Base-by-base conservation (phyloP, 2,113 vertebrate genomes). In the Oplegnathus fasciatus region DNA sequence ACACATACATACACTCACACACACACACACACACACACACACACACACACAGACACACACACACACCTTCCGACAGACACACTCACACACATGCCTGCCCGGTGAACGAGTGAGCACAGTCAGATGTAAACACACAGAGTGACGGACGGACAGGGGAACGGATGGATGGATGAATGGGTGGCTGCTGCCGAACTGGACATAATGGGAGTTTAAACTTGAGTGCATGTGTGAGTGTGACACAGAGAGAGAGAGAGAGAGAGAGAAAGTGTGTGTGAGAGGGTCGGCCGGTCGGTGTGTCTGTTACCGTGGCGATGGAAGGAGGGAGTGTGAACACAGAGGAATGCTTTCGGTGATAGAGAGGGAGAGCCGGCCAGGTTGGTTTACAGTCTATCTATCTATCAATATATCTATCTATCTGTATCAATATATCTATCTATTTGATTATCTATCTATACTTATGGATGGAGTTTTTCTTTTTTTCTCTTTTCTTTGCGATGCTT, bases 341-440 rank as follows among this genome's bases (percentile, higher is more conserved):
- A 96, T 96, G 96, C 94, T 90, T 95, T 94, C 94, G 93, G 93
- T 97, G 96, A 96, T 91, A 94, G 58, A 78, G 93, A 90, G 76
- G 91, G 94, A 89, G 65, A 95, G 91, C 84, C 78, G 93, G 55
- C 86, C 95, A 97, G 97, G 97, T 95, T 96, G 95, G 95, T 96
- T 75, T 58, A 48, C 6, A 28, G 2, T 46, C 44, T 50, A 46
- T 90, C 91, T 93, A 90, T 93, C 84, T 42, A 14, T 84, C 58
- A 66, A 28, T 86, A 30, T 54, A 1, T 85, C 52, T 70, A 20
- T 66, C 78, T 72, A 17, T 48, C 58, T 70, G n/a, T 18, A n/a
- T n/a, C n/a, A n/a, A n/a, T n/a, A n/a, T 6, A 1, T 70, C 17
- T 58, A 5, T 67, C 52, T 58, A 2, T 78, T 32, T 64, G 1